Conservation (phyloP, 1,140 invertebrate genomes). For the Bactericera cockerelli region DNA sequence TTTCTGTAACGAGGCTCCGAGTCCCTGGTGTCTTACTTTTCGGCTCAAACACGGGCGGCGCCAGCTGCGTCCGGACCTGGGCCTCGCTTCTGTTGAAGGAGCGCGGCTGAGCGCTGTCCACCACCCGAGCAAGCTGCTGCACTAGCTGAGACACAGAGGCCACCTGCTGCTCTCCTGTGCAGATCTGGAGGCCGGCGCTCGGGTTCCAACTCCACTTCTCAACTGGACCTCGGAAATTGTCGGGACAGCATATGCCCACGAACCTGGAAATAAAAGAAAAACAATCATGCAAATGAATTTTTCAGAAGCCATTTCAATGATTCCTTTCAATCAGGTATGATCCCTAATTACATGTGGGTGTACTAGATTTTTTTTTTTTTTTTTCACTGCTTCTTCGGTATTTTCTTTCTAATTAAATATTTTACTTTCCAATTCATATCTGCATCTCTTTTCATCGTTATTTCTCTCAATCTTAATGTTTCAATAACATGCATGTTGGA, state of each 20-base stretch:
- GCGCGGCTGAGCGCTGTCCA: background rate
- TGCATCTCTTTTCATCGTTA: no score
- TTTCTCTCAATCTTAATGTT: no score
- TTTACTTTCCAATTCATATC: no score
- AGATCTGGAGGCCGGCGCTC: background rate
- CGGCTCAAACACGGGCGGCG: background rate
- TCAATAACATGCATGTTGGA: no score
- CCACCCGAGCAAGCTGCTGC: background rate
- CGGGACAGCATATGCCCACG: conserved; percentile 6
- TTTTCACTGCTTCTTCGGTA: no score
- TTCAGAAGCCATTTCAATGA: no score
- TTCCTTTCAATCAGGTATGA: no score
- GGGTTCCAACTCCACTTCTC: conserved; percentile 6
- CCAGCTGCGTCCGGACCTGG: background rate
- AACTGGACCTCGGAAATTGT: background rate
- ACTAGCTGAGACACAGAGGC: background rate
- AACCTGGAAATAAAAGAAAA: background rate
- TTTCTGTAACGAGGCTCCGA: no score
- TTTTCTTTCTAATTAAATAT: no score
- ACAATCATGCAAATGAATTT: no score
- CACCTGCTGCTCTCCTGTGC: background rate
- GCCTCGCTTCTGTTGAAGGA: background rate
- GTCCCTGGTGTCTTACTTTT: background rate
- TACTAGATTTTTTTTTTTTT: no score
- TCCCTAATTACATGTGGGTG: no score